Evolutionary conservation across 23 tunicate genomes (phyloP).

Genomic region (Ascidia mentula): DNA sequence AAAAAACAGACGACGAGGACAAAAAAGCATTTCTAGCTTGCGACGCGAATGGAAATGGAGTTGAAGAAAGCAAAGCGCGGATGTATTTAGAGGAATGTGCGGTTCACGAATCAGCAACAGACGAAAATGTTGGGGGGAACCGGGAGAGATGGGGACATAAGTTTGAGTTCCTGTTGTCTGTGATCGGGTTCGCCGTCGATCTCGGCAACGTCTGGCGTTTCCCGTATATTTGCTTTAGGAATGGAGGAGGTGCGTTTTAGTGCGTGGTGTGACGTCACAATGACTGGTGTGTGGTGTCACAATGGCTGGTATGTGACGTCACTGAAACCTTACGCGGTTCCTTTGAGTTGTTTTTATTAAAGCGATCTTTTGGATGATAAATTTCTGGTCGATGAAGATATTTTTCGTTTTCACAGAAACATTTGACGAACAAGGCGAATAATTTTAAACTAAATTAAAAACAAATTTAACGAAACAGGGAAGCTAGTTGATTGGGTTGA

Average conservation of each 20-base stretch:
- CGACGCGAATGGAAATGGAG: neutral
- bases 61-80: neutral
- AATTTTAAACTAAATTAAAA: too few relatives aligned
- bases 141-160: slow-evolving; percentile 68
- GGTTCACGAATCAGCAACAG: neutral
- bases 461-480: too few relatives aligned
- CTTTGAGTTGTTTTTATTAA: too few relatives aligned
- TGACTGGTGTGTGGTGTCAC: too few relatives aligned
- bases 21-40: neutral
- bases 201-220: slow-evolving; percentile 92
- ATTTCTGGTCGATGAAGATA: too few relatives aligned
- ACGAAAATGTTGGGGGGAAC: slow-evolving; percentile 55
- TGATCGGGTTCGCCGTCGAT: slow-evolving; percentile 89
- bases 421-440: too few relatives aligned
- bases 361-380: too few relatives aligned
- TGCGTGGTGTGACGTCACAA: too few relatives aligned
- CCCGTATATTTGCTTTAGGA: slow-evolving; percentile 71
- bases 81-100: neutral
- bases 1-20: neutral
- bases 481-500: too few relatives aligned
- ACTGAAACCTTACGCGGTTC: too few relatives aligned
- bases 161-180: slow-evolving; percentile 62
- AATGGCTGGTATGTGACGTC: too few relatives aligned
- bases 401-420: too few relatives aligned
- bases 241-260: slow-evolving; percentile 82